Base-by-base conservation (phyloP, 2,888 invertebrate species). In the Macrophya alboannulata region DNA sequence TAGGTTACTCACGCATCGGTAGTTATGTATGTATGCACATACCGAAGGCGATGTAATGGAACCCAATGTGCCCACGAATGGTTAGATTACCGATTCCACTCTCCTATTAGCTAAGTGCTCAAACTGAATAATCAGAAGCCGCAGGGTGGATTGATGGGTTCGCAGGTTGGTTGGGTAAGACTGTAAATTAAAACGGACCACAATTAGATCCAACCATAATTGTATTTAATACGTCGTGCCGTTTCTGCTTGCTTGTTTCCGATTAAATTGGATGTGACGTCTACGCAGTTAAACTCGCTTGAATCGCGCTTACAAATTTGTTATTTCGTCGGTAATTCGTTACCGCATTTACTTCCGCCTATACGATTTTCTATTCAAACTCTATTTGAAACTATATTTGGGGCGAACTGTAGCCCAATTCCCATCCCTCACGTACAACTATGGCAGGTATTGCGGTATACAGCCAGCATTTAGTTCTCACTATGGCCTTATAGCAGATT, bases 71-170 rank as follows among this genome's bases (percentile, higher is more conserved):
- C 79, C 79, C 59, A 79, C 59, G 79, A 59, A 55, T 79, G 31
- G 79, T 37, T 40, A 37, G 55, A 40, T 55, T 55, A 59, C 79
- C 37, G 79, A 55, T n/a, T 79, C 55, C 79, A 59, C 55, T 79
- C 79, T 79, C 79, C 79, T 55, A 79, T 79, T 55, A 79, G 79
- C 79, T 79, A 79, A 79, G 79, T 79, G 79, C 79, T 79, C 55
- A 55, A 79, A 59, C 79, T 79, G 79, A 79, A 79, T 79, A 79
- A 59, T 55, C 79, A 55, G 55, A 40, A 59, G 55, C 79, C 55
- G 55, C 79, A 55, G n/a, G 51, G 79, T 55, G n/a, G 79, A 79
- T 79, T 55, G 79, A 79, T 40, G 37, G 55, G 59, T 55, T 37
- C n/a, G 79, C 79, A 37, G 79, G 55, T 55, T 79, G 37, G 25